These are phyloP conservation scores for Mustela lutreola DNA, from an alignment of 2,113 vertebrate genomes.

Conservation along the genomic window DNA sequence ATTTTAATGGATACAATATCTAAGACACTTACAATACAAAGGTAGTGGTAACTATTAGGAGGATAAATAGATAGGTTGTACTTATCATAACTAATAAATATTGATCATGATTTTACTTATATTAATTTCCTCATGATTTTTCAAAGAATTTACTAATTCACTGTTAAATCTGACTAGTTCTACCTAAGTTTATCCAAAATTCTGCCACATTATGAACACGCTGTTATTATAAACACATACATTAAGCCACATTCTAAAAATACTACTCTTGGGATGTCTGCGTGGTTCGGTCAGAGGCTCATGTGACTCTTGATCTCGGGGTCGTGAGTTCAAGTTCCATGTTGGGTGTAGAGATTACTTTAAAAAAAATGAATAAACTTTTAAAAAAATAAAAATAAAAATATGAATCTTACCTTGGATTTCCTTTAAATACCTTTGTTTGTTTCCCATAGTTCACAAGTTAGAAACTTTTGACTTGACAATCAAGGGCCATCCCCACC, in stretches of 20 bases:
- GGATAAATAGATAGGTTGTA: not conserved
- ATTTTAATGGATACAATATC: not conserved
- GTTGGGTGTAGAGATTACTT: not conserved
- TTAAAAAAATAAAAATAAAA: not conserved
- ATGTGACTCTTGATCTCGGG: not conserved
- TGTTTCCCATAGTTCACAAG: not conserved
- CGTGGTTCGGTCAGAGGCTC: not conserved
- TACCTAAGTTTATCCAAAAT: conserved; percentile 20
- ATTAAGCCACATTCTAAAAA: not conserved
- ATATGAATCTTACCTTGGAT: not conserved
- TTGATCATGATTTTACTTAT: not conserved
- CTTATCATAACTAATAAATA: not conserved
- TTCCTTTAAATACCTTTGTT: not conserved
- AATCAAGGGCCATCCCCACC: not conserved
- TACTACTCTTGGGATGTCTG: not conserved
- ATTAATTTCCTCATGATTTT: not conserved
- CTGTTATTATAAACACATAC: not conserved
- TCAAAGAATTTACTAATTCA: not conserved
- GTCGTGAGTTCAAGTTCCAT: not conserved
- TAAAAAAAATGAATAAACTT: not conserved
- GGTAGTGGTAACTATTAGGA: not conserved
- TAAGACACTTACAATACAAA: not conserved
- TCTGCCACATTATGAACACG: not conserved
- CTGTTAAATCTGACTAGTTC: not conserved
- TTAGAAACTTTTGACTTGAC: not conserved